phyloP scores from a whole-genome alignment of 1,140 invertebrate genomes.

The Microvelia longipes region DNA sequence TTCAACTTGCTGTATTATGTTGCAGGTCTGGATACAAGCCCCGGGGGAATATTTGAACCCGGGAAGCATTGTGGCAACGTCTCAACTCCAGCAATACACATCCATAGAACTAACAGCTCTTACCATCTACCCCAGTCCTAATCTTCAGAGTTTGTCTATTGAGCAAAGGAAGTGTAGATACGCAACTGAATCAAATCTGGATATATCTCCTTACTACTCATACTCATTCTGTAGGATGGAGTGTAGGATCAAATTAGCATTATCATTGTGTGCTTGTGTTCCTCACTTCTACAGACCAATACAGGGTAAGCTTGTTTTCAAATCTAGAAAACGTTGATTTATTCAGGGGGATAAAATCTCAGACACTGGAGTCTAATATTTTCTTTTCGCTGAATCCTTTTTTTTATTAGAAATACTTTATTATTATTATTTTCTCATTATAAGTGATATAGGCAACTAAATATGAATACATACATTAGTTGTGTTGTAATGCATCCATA shows the following conservation, averaged over 20 bases:
- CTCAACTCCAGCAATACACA: conserved; percentile 24
- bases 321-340: too few species aligned
- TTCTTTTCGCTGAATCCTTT: too few species aligned
- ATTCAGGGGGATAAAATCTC: too few species aligned
- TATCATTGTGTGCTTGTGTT: conserved; percentile 42
- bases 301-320: too few species aligned
- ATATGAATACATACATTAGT: too few species aligned
- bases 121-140: conserved; percentile 29
- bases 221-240: conserved; percentile 48
- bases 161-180: conserved; percentile 46
- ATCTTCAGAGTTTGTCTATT: conserved; percentile 22
- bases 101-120: conserved; percentile 29
- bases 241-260: conserved; percentile 40
- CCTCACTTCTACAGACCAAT: conserved; percentile 41
- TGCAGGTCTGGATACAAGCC: neutral
- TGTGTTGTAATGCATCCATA: too few species aligned
- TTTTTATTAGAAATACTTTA: too few species aligned
- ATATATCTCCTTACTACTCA: conserved; percentile 43
- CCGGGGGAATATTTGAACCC: neutral
- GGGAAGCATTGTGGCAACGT: neutral
- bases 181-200: conserved; percentile 40
- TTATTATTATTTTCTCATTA: too few species aligned
- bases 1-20: too few species aligned
- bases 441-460: too few species aligned
- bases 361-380: too few species aligned